Conservation (phyloP, 2,797 vertebrate genomes). For the Enoplosus armatus region DNA sequence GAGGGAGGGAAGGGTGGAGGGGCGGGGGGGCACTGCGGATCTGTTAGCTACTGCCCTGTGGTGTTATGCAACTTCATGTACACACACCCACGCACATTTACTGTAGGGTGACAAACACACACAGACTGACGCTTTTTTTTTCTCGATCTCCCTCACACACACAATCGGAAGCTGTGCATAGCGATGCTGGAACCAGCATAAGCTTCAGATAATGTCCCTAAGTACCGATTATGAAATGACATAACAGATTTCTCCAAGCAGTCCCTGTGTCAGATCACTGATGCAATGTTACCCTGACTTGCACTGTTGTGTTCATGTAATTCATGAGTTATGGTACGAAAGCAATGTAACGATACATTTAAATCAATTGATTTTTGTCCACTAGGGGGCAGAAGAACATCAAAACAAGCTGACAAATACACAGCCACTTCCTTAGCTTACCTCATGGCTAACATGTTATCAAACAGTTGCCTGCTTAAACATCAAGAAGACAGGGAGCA, state of each 20-base stretch:
- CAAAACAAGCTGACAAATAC: constrained; percentile 1
- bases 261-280: constrained; percentile 41
- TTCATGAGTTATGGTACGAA: constrained; percentile 5
- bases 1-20: constrained; percentile 29
- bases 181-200: constrained; percentile 52
- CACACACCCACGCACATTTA: constrained; percentile 55
- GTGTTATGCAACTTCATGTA: constrained; percentile 76
- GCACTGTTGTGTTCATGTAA: constrained; percentile 7
- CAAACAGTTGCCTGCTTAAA: neutral
- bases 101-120: constrained; percentile 59
- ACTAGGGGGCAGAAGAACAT: constrained; percentile 9
- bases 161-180: constrained; percentile 29
- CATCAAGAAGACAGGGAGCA: neutral
- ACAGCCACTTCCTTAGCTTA: neutral
- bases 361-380: neutral
- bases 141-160: constrained; percentile 14
- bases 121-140: constrained; percentile 28
- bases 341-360: neutral
- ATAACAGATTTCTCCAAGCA: constrained; percentile 62
- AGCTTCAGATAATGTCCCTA: constrained; percentile 70
- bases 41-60: constrained; percentile 68
- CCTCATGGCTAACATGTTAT: neutral
- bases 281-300: constrained; percentile 30
- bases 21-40: constrained; percentile 76
- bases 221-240: constrained; percentile 72